These are phyloP conservation scores for Atethmia centrago DNA, from an alignment of 2,888 invertebrate species.

Conservation along the genomic window DNA sequence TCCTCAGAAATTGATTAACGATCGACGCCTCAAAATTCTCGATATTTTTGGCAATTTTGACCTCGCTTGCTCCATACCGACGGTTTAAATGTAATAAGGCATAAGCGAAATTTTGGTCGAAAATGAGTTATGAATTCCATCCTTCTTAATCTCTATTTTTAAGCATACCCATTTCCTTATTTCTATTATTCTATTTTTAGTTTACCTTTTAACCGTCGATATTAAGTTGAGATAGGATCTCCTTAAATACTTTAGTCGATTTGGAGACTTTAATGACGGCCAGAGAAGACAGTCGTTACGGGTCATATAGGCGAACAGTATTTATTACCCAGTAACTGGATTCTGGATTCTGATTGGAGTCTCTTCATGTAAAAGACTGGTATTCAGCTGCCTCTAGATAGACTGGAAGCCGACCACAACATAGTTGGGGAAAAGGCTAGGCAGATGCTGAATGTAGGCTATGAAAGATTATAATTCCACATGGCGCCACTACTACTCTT, in stretches of 20 bases:
- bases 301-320: neutral
- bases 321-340: neutral
- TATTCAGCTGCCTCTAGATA: neutral
- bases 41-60: neutral
- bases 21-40: too few species aligned
- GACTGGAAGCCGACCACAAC: too few species aligned
- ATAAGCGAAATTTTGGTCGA: too few species aligned
- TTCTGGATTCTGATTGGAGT: neutral
- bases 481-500: neutral
- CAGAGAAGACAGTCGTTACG: neutral
- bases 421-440: neutral
- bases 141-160: too few species aligned
- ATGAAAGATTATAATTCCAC: neutral
- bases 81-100: too few species aligned
- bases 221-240: neutral
- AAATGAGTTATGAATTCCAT: too few species aligned
- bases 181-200: too few species aligned
- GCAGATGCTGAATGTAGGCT: neutral
- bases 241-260: neutral
- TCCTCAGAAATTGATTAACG: neutral
- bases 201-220: too few species aligned
- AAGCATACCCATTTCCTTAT: too few species aligned
- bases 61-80: too few species aligned
- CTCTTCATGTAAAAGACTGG: neutral
- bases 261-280: neutral